A percentile compares a stretch with the other conserved stretches of the same genome.
Evolutionary conservation across 2,797 vertebrate species (phyloP).

Genomic region (Lepus townsendii): DNA sequence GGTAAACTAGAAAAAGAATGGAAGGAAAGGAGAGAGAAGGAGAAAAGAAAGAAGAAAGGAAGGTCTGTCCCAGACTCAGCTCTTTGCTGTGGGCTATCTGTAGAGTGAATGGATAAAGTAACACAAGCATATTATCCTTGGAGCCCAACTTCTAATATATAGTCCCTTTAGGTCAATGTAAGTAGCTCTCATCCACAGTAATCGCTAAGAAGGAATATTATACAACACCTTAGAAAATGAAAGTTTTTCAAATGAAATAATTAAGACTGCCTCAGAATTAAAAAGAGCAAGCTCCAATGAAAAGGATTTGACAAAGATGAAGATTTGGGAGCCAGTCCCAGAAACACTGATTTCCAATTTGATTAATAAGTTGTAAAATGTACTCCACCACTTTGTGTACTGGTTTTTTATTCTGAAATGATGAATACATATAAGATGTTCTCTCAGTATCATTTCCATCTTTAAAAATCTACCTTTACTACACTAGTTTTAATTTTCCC

Average conservation of each 20-base stretch:
- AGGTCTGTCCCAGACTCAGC: background rate
- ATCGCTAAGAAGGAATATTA: background rate
- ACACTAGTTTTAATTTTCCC: background rate
- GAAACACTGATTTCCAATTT: background rate
- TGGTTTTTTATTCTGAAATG: background rate
- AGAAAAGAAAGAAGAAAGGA: background rate
- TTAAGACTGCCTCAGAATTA: background rate
- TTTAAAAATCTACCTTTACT: background rate
- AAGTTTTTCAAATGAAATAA: background rate
- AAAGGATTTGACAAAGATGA: background rate
- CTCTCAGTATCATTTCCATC: background rate
- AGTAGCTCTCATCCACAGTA: background rate
- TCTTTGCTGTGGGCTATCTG: background rate
- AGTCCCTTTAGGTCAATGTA: background rate
- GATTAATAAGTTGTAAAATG: background rate
- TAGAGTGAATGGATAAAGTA: background rate
- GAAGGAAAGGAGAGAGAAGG: background rate
- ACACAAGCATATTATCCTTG: background rate
- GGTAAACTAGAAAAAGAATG: too few relatives aligned
- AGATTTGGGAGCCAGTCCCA: background rate
- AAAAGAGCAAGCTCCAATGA: background rate
- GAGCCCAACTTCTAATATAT: background rate
- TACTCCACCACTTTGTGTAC: background rate
- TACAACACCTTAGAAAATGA: background rate
- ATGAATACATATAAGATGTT: background rate